Percentiles rank a stretch among this genome's conserved stretches.
Evolutionary conservation across 2,888 invertebrate species (phyloP).

Genomic region (Crocallis elinguaria): DNA sequence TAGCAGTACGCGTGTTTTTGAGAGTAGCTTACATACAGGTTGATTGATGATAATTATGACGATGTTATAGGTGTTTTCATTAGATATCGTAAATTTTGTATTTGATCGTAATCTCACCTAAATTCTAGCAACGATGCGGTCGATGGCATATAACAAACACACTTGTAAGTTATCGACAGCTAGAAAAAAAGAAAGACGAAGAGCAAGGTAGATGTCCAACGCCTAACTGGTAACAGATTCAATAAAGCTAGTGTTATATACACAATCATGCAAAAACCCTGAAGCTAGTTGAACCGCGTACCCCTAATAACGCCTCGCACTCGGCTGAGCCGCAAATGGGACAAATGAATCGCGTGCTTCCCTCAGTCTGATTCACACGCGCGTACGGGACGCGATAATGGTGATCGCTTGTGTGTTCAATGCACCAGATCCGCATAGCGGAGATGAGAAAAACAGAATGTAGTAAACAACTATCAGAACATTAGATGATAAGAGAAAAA

Average conservation of each 20-base stretch:
- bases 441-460: conserved; percentile 47
- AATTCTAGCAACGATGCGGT: no score
- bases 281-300: conserved; percentile 18
- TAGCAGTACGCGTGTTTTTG: no score
- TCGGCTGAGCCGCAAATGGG: conserved; percentile 35
- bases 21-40: no score
- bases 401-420: conserved; percentile 36
- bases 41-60: no score
- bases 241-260: background rate
- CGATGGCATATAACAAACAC: no score
- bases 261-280: background rate
- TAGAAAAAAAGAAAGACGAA: no score
- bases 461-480: conserved; percentile 4
- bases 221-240: background rate
- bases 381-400: conserved; percentile 40
- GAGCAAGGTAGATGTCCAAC: no score
- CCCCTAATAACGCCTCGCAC: conserved; percentile 19
- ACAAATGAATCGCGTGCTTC: conserved; percentile 57
- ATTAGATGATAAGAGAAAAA: background rate
- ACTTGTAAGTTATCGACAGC: no score
- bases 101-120: no score
- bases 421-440: conserved; percentile 62
- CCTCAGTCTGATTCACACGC: conserved; percentile 78
- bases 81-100: no score
- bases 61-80: no score